These are phyloP conservation scores for Orientallactaga sibirica DNA, from an alignment of 2,797 vertebrate genomes.

Conservation along the genomic window DNA sequence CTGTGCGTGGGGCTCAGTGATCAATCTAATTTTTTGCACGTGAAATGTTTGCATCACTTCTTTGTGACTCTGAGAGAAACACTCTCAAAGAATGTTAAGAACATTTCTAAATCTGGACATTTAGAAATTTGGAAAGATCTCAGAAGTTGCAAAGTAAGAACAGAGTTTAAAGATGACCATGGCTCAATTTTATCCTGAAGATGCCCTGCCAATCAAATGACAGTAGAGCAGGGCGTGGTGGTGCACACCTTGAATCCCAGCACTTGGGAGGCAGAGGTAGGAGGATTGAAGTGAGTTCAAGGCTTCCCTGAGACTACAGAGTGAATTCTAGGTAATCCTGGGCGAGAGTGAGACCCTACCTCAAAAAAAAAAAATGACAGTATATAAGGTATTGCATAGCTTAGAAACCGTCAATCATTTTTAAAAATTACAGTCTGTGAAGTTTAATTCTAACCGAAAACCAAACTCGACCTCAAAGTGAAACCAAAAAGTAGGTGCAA, in stretches of 20 bases:
- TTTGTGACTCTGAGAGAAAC: not conserved
- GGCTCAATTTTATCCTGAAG: not conserved
- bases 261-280: too few relatives aligned
- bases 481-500: slow-evolving; percentile 5
- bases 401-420: slow-evolving; percentile 4
- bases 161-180: not conserved
- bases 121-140: slow-evolving; percentile 10
- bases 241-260: too few relatives aligned
- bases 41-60: not conserved
- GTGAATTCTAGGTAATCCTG: too few relatives aligned
- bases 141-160: not conserved
- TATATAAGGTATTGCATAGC: not conserved
- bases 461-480: slow-evolving; percentile 22
- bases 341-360: too few relatives aligned
- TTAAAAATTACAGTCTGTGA: slow-evolving; percentile 29
- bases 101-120: not conserved
- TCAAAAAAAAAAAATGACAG: not conserved
- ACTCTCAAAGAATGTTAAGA: not conserved
- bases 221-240: not conserved
- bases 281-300: too few relatives aligned
- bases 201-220: not conserved
- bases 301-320: too few relatives aligned
- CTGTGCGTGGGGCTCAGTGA: not conserved
- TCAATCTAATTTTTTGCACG: slow-evolving; percentile 9
- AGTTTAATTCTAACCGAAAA: slow-evolving; percentile 38